Percentiles rank a stretch among this genome's conserved stretches.
Evolutionary conservation across 2,888 invertebrate species (phyloP).

Genomic region (Axea sp.): DNA sequence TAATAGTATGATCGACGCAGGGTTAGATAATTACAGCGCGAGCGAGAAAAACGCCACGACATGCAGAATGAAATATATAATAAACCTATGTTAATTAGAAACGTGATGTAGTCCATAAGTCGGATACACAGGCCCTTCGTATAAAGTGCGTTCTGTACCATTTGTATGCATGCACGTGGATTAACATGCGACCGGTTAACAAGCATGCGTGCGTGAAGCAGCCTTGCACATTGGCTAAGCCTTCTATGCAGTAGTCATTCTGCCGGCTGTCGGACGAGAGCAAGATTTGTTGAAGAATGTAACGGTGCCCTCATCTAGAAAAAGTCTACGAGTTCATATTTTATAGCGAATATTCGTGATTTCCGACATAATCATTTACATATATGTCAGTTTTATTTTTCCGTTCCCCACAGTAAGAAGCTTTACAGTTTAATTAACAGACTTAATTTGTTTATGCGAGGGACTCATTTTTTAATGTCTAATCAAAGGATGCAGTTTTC

Average conservation of each 20-base stretch:
- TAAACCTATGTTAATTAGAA: slow-evolving; percentile 40
- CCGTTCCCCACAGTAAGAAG: too few relatives aligned
- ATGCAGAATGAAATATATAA: slow-evolving; percentile 25
- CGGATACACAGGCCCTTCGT: slow-evolving; percentile 18
- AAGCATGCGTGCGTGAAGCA: slow-evolving; percentile 61
- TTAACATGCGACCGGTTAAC: slow-evolving; percentile 62
- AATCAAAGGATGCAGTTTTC: too few relatives aligned
- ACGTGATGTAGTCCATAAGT: slow-evolving; percentile 17
- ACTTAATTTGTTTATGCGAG: too few relatives aligned
- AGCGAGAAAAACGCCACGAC: slow-evolving; percentile 10
- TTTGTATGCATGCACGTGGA: slow-evolving; percentile 59
- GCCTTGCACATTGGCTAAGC: slow-evolving; percentile 45
- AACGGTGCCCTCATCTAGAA: slow-evolving; percentile 40
- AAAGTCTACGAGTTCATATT: slow-evolving; percentile 32
- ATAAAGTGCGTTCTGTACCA: slow-evolving; percentile 30
- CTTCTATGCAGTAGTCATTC: slow-evolving; percentile 46
- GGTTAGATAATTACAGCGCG: slow-evolving; percentile 6
- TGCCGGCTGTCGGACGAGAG: slow-evolving; percentile 46
- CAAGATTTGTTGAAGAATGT: slow-evolving; percentile 57
- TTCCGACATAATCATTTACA: slow-evolving; percentile 28
- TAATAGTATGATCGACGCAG: too few relatives aligned
- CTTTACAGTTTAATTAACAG: too few relatives aligned
- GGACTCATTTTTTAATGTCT: too few relatives aligned
- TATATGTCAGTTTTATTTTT: too few relatives aligned
- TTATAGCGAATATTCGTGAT: slow-evolving; percentile 39